phyloP scores from a whole-genome alignment of 2,888 invertebrate species.

The Lasius platythorax region DNA sequence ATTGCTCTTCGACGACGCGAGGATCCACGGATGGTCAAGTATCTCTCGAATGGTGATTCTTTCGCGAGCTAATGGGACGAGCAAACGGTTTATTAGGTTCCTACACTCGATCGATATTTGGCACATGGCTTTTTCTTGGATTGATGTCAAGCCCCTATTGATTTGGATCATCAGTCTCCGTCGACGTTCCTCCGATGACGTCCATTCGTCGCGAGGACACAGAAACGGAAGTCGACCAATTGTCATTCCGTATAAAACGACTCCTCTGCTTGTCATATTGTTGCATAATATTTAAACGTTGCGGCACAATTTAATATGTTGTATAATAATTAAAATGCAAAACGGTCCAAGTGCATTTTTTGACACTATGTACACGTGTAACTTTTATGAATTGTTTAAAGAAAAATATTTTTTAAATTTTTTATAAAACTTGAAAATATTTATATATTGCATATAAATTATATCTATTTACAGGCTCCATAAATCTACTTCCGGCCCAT shows the following conservation, averaged over 20 bases:
- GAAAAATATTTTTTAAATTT: background rate
- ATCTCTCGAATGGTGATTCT: constrained; percentile 88
- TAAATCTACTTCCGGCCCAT: constrained; percentile 92
- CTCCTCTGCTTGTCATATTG: constrained; percentile 87
- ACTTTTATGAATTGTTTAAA: background rate
- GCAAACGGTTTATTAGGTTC: constrained; percentile 87
- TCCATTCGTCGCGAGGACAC: constrained; percentile 82
- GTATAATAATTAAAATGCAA: background rate
- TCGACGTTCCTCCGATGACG: constrained; percentile 87
- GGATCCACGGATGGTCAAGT: constrained; percentile 88
- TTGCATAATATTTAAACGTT: background rate
- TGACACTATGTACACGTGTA: background rate
- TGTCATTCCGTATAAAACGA: constrained; percentile 92
- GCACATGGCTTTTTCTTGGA: constrained; percentile 87
- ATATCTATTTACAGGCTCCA: constrained; percentile 90
- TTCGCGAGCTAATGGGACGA: constrained; percentile 87
- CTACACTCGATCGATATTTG: constrained; percentile 86
- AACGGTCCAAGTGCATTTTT: background rate
- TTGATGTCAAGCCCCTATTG: constrained; percentile 89
- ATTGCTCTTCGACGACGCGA: constrained; percentile 86
- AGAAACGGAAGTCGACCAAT: constrained; percentile 91
- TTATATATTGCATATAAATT: background rate
- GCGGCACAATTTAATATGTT: constrained; percentile 49
- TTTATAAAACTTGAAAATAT: background rate
- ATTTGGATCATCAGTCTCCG: constrained; percentile 89